Percentiles rank a stretch among this genome's conserved stretches.
phyloP scores from a whole-genome alignment of 2,797 vertebrate species.

The Melanotaenia trifasciata region DNA sequence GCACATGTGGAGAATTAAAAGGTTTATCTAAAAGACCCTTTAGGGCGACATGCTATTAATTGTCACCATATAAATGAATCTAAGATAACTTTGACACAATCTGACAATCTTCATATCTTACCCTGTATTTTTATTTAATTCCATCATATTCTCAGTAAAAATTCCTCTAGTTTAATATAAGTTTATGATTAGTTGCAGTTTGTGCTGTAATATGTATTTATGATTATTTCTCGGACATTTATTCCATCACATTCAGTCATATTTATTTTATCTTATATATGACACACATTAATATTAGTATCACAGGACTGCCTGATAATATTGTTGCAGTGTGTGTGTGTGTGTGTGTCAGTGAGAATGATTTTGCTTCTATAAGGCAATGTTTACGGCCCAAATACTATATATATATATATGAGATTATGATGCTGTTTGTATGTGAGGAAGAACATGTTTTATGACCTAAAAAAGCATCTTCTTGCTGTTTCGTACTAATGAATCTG shows the following conservation, averaged over 20 bases:
- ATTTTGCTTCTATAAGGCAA: slow-evolving; percentile 5
- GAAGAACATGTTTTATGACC: slow-evolving; percentile 43
- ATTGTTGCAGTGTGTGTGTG: neutral
- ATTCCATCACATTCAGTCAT: neutral
- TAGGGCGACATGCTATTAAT: neutral
- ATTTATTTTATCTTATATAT: neutral
- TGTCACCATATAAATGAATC: neutral
- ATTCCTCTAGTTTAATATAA: too few species aligned
- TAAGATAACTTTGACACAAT: neutral
- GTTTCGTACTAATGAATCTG: slow-evolving; percentile 27
- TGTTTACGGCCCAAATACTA: slow-evolving; percentile 41
- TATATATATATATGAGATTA: slow-evolving; percentile 11
- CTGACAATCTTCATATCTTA: neutral
- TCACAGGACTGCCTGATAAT: neutral
- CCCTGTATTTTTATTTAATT: neutral
- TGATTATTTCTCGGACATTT: too few species aligned
- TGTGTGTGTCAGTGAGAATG: neutral
- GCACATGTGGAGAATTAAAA: neutral
- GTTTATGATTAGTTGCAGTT: neutral
- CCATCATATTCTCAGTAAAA: neutral
- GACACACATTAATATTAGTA: neutral
- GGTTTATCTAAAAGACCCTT: neutral
- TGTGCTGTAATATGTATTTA: neutral
- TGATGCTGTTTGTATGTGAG: slow-evolving; percentile 16
- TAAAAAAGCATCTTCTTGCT: neutral